A percentile compares a stretch with the other conserved stretches of the same genome.
These are phyloP conservation scores for Malurus splendens DNA, from an alignment of 2,797 vertebrate species.

Conservation along the genomic window DNA sequence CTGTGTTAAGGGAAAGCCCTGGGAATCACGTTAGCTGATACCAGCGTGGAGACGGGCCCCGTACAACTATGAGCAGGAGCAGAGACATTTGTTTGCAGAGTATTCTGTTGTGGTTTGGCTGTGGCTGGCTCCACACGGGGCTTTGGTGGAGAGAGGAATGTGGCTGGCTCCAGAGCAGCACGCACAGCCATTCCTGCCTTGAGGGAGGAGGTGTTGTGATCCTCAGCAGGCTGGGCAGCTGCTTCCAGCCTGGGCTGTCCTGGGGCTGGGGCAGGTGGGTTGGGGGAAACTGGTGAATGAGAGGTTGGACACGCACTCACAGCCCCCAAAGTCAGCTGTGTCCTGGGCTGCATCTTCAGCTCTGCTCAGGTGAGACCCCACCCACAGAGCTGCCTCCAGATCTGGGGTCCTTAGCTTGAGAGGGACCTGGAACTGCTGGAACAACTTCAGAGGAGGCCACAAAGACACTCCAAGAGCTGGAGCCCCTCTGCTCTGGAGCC, in stretches of 20 bases:
- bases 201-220: accelerated
- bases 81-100: neutral
- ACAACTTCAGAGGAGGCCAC: neutral
- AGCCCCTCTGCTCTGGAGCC: neutral
- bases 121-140: neutral
- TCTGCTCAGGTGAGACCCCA: neutral
- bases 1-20: neutral
- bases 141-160: neutral
- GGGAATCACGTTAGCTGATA: neutral
- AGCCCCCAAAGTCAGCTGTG: neutral
- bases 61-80: accelerated
- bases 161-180: neutral
- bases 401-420: neutral
- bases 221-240: neutral
- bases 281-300: neutral
- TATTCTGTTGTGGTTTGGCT: neutral
- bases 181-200: neutral
- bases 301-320: neutral
- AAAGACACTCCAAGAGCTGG: accelerated
- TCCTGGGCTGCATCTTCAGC: neutral
- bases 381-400: neutral
- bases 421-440: neutral
- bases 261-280: neutral
- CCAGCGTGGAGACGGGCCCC: accelerated
- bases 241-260: neutral